Evolutionary conservation across 2,113 vertebrate species (phyloP).

Genomic region (Rhynchomys soricoides): DNA sequence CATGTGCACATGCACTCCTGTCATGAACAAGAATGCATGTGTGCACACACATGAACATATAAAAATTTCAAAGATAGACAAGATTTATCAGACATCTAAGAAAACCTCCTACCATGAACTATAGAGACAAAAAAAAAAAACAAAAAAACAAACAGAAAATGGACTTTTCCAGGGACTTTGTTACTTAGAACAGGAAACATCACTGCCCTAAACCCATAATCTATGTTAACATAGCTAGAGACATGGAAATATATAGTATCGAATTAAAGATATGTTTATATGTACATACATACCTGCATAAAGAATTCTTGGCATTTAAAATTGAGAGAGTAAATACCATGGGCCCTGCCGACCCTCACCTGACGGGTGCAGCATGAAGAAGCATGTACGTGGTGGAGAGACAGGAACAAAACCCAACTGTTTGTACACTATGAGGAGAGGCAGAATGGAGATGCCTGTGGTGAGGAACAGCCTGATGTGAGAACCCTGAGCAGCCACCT

Average conservation of each 20-base stretch:
- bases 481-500: too few relatives aligned
- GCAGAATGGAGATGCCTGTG: too few relatives aligned
- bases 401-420: too few relatives aligned
- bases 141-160: conserved; percentile 25
- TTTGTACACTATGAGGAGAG: too few relatives aligned
- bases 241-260: not conserved
- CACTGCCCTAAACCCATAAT: not conserved
- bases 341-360: too few relatives aligned
- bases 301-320: not conserved
- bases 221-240: not conserved
- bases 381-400: too few relatives aligned
- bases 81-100: not conserved
- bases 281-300: not conserved
- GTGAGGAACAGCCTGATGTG: too few relatives aligned
- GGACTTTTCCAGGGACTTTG: not conserved
- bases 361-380: too few relatives aligned
- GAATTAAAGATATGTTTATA: not conserved
- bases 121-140: too few relatives aligned
- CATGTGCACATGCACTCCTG: not conserved
- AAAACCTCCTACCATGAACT: not conserved
- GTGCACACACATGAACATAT: too few relatives aligned
- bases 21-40: not conserved
- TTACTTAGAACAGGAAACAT: not conserved
- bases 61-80: not conserved
- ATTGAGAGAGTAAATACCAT: not conserved